A percentile compares a stretch with the other conserved stretches of the same genome.
These are phyloP conservation scores for Tetragonula carbonaria DNA, from an alignment of 2,888 invertebrate genomes.

Conservation along the genomic window DNA sequence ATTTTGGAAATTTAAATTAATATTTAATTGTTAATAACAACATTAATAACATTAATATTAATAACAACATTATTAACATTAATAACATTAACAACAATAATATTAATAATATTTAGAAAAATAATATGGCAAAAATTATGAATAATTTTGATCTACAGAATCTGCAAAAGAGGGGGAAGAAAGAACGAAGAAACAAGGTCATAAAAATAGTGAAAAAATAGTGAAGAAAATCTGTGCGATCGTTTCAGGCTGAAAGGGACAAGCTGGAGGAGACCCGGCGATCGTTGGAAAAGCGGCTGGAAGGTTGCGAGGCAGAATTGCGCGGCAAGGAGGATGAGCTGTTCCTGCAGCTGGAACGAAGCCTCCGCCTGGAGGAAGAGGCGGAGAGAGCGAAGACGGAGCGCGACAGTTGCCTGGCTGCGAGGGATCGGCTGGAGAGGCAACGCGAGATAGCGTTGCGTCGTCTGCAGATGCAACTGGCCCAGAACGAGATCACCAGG, in stretches of 20 bases:
- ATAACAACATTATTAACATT: no score
- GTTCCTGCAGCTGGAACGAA: constrained; percentile 86
- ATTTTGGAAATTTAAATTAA: no score
- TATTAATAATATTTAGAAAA: no score
- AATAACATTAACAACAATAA: no score
- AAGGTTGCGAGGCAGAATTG: constrained; percentile 86
- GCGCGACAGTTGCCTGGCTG: constrained; percentile 76
- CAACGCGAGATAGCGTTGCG: constrained; percentile 79
- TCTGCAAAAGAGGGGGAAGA: no score
- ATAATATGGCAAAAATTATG: no score
- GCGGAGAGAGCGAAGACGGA: constrained; percentile 77
- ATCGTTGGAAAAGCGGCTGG: constrained; percentile 85
- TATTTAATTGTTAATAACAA: no score
- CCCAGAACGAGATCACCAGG: constrained; percentile 86
- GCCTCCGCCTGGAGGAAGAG: constrained; percentile 86
- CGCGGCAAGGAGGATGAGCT: constrained; percentile 87
- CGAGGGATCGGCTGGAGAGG: constrained; percentile 77
- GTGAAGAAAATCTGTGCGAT: background rate
- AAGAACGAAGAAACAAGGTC: no score
- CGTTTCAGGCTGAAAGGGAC: constrained; percentile 86
- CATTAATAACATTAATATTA: no score
- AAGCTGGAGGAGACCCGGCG: constrained; percentile 85
- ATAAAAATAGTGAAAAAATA: background rate
- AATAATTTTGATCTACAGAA: no score
- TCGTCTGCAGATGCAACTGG: constrained; percentile 86